Evolutionary conservation across 2,797 vertebrate genomes (phyloP).

Genomic region (Craterocephalus amniculus): DNA sequence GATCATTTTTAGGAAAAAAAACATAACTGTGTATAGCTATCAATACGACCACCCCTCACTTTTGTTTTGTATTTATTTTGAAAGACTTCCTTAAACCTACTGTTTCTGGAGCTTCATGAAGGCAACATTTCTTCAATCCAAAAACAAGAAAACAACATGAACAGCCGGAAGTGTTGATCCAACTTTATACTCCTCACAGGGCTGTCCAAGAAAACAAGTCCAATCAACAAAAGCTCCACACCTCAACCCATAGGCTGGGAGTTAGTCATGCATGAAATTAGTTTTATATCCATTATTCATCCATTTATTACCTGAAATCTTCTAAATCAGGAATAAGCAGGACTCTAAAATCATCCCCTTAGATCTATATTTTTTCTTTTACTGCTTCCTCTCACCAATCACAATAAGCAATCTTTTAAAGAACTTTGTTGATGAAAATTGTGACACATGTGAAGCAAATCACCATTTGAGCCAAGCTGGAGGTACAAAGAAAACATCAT

Average conservation of each 20-base stretch:
- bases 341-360: constrained; percentile 16
- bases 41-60: not conserved
- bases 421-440: constrained; percentile 46
- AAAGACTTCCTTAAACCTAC: not conserved
- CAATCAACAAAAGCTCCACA: not conserved
- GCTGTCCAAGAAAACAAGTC: not conserved
- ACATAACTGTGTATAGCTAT: not conserved
- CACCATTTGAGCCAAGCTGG: constrained; percentile 61
- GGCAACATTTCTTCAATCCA: not conserved
- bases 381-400: constrained; percentile 20
- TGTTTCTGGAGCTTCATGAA: not conserved
- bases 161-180: not conserved
- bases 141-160: not conserved
- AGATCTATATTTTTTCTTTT: constrained; percentile 8
- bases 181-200: not conserved
- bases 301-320: not conserved
- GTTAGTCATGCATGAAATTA: not conserved
- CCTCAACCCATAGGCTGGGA: not conserved
- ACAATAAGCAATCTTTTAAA: constrained; percentile 51
- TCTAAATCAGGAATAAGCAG: constrained; percentile 13
- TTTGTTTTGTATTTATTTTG: not conserved
- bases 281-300: constrained; percentile 7
- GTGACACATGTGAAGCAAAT: constrained; percentile 62
- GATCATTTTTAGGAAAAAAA: not conserved
- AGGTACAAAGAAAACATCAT: constrained; percentile 59